These are phyloP conservation scores for Phrynocephalus guinanensis DNA, from an alignment of 2,797 vertebrate genomes.

Conservation along the genomic window DNA sequence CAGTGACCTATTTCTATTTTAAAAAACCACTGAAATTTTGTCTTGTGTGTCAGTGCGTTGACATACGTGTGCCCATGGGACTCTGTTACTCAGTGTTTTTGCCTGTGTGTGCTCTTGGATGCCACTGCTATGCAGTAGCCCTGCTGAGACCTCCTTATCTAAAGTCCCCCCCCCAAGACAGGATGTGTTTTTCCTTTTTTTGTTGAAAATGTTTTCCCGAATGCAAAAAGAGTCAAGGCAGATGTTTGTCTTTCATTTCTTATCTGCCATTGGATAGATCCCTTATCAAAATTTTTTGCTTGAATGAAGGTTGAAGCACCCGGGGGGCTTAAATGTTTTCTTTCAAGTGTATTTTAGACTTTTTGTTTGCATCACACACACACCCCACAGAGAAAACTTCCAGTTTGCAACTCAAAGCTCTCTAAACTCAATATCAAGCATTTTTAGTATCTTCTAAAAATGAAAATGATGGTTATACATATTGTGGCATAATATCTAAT, in stretches of 20 bases:
- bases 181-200: neutral
- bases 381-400: neutral
- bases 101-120: neutral
- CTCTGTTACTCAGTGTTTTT: neutral
- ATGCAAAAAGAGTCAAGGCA: slow-evolving; percentile 30
- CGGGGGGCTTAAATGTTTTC: neutral
- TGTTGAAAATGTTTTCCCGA: slow-evolving; percentile 14
- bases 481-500: neutral
- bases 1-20: neutral
- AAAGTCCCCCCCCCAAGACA: slow-evolving; percentile 25
- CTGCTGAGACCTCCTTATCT: neutral
- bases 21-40: neutral
- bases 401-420: neutral
- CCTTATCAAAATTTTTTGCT: neutral
- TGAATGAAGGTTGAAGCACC: slow-evolving; percentile 4
- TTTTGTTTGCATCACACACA: neutral
- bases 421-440: neutral
- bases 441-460: neutral
- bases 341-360: neutral
- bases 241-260: slow-evolving; percentile 27
- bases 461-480: neutral
- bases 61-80: neutral
- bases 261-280: neutral
- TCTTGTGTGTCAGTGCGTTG: neutral
- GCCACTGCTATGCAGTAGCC: slow-evolving; percentile 13